phyloP scores from a whole-genome alignment of 1,140 invertebrate species.

The Cotesia vestalis region DNA sequence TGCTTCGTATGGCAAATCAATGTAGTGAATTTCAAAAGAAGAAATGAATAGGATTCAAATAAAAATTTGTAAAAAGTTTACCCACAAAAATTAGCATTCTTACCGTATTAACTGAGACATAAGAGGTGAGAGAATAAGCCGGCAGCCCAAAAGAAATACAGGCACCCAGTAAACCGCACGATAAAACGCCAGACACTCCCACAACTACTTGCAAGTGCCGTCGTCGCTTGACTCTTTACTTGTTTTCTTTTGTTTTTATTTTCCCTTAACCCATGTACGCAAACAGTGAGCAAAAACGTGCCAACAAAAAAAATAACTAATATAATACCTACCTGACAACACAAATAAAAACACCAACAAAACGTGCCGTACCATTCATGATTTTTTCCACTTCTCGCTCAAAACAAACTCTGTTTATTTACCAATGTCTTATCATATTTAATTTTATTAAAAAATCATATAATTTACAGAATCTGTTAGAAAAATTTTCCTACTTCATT shows the following conservation, averaged over 20 bases:
- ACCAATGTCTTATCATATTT: too few relatives aligned
- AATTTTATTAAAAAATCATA: too few relatives aligned
- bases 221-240: slow-evolving; percentile 21
- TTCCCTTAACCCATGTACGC: slow-evolving; percentile 45
- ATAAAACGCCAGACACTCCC: slow-evolving; percentile 53
- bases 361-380: not conserved
- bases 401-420: too few relatives aligned
- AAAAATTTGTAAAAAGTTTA: not conserved
- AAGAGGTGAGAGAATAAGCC: slow-evolving; percentile 41
- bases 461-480: too few relatives aligned
- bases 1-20: not conserved
- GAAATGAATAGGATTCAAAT: slow-evolving; percentile 3
- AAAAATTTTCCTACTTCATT: too few relatives aligned
- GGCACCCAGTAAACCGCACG: slow-evolving; percentile 55
- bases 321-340: not conserved
- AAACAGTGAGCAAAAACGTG: slow-evolving; percentile 46
- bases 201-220: slow-evolving; percentile 30
- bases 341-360: not conserved
- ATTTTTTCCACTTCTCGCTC: too few relatives aligned
- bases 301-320: slow-evolving; percentile 43
- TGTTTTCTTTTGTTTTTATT: slow-evolving; percentile 39
- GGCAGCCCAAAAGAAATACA: slow-evolving; percentile 36
- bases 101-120: slow-evolving; percentile 35
- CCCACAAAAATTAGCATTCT: slow-evolving; percentile 3
- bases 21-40: not conserved